phyloP scores from a whole-genome alignment of 2,888 invertebrate species.

The Rhamnusium bicolor region DNA sequence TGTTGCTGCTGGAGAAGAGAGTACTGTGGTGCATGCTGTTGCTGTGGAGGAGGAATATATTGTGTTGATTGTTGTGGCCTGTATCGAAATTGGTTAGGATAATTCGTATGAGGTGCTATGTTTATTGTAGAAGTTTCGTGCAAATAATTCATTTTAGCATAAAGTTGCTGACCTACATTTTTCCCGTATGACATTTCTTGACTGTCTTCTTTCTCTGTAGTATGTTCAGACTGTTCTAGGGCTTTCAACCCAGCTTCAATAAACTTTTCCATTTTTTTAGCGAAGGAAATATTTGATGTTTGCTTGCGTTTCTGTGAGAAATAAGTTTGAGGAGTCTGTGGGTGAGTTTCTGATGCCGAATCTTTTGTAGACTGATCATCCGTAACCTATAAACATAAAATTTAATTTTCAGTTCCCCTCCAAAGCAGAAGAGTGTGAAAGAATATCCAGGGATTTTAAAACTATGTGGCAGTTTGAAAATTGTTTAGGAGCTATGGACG shows the following conservation, averaged over 20 bases:
- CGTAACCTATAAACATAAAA: background rate
- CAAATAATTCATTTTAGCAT: slow-evolving; percentile 1
- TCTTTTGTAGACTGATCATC: background rate
- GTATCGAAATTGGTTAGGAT: background rate
- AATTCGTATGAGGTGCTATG: background rate
- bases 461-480: background rate
- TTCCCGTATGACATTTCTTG: background rate
- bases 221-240: background rate
- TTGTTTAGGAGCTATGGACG: background rate
- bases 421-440: background rate
- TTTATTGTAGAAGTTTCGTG: background rate
- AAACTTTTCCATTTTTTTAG: background rate
- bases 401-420: background rate
- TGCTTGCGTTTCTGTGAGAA: background rate
- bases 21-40: no score
- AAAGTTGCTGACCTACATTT: background rate
- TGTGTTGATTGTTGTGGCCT: background rate
- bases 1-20: no score
- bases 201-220: background rate
- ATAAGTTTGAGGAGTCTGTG: background rate
- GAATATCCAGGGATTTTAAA: slow-evolving; percentile 1
- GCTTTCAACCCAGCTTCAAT: background rate
- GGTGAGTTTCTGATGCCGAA: background rate
- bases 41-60: background rate
- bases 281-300: slow-evolving; percentile 1